Evolutionary conservation across 2,113 vertebrate species (phyloP).

Genomic region (Toxostoma redivivum): DNA sequence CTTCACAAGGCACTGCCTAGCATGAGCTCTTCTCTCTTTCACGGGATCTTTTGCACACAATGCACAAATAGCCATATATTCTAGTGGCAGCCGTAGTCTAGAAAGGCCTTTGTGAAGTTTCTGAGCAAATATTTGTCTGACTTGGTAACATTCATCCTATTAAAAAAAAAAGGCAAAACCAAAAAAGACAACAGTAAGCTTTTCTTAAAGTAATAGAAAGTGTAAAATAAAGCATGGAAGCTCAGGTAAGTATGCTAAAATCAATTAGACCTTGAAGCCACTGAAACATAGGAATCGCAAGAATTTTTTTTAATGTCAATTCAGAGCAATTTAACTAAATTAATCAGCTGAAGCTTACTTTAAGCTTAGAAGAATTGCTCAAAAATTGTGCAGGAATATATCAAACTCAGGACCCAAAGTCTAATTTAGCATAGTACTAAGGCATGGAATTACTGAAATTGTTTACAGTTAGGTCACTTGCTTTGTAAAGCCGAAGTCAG

Average conservation of each 20-base stretch:
- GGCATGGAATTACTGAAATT: background rate
- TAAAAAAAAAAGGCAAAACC: background rate
- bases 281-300: background rate
- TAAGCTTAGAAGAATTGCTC: background rate
- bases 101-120: constrained; percentile 97
- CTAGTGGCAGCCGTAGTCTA: constrained; percentile 91
- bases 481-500: background rate
- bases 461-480: background rate
- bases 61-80: constrained; percentile 97
- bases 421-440: background rate
- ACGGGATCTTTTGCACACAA: constrained; percentile 97
- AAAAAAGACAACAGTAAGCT: background rate
- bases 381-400: background rate
- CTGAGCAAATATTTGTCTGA: constrained; percentile 95
- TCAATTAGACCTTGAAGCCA: background rate
- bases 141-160: constrained; percentile 98
- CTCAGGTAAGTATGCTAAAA: background rate
- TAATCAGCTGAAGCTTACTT: background rate
- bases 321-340: background rate
- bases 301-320: background rate
- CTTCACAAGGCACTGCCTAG: constrained; percentile 96
- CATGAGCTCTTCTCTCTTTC: constrained; percentile 95
- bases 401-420: background rate
- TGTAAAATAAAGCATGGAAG: background rate
- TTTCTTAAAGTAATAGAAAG: background rate